Evolutionary conservation across 2,888 invertebrate genomes (phyloP).

Genomic region (Ochlodes sylvanus): DNA sequence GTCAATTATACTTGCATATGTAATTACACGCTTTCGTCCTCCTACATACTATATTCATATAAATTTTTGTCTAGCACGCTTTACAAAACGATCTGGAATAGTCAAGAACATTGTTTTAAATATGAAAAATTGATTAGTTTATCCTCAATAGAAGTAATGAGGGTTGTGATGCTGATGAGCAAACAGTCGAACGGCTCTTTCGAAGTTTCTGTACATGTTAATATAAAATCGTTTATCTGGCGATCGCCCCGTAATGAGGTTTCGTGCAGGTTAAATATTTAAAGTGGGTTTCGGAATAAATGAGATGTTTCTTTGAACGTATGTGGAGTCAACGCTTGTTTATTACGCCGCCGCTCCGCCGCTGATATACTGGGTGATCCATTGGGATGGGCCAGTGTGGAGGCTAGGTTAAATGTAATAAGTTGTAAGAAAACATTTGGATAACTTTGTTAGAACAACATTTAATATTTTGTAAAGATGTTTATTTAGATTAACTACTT

Average conservation of each 20-base stretch:
- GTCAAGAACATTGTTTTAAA: too few relatives aligned
- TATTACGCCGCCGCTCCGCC: slow-evolving; percentile 18
- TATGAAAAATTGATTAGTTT: too few relatives aligned
- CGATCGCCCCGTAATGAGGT: slow-evolving; percentile 69
- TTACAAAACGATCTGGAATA: too few relatives aligned
- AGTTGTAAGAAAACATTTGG: too few relatives aligned
- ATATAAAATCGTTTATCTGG: slow-evolving; percentile 59
- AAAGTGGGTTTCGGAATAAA: slow-evolving; percentile 57
- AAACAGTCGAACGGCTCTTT: slow-evolving; percentile 1
- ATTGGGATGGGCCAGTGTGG: slow-evolving; percentile 2
- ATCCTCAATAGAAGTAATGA: neutral
- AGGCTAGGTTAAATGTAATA: too few relatives aligned
- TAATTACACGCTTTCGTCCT: slow-evolving; percentile 3
- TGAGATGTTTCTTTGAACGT: slow-evolving; percentile 59
- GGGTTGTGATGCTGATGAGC: neutral
- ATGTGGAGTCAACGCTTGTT: slow-evolving; percentile 49
- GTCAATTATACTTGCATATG: slow-evolving; percentile 9
- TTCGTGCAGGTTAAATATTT: slow-evolving; percentile 60
- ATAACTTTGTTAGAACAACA: too few relatives aligned
- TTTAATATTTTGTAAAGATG: too few relatives aligned
- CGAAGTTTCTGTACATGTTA: slow-evolving; percentile 55
- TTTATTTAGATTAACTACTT: too few relatives aligned
- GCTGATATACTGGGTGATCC: slow-evolving; percentile 30
- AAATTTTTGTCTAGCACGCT: too few relatives aligned
- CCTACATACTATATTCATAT: neutral